Evolutionary conservation across 2,113 vertebrate species (phyloP), one percentile per base, ranked within the genome.

Genomic region (Esox niger): DNA sequence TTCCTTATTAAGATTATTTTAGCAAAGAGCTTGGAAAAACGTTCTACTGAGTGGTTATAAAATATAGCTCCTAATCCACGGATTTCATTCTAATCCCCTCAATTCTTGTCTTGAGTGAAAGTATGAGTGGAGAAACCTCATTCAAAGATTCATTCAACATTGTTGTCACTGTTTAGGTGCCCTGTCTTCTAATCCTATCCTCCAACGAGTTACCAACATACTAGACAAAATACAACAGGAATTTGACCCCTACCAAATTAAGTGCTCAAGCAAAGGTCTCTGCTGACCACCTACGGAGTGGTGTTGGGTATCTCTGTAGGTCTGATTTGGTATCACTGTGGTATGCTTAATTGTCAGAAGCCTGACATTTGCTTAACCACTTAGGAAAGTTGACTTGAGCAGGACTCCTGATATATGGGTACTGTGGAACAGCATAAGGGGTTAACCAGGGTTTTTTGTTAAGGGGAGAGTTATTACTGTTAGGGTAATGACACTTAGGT

Each of bases 31-130:
- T 25, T 69, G 27, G 68, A 77, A 65, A 54, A 71, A 62, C 7
- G 1, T 43, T 43, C 38, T 17, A 4, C 38, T 17, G 38, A 43
- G 17, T 15, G 17, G 15, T 17, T 4, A 43, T 17, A 4, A 43
- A 17, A 43, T 43, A 43, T 43, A 15, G 38, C 38, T 43, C 38
- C 17, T 15, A 65, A 31, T 65, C 56, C 9, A n/a, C 79, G 61
- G 76, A 47, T 69, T 76, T 68, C n/a, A 75, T 71, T 79, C 84
- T 74, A 56, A 69, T 77, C 64, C 65, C 43, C 35, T 9, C 27
- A 31, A 2, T 59, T 23, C 33, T 57, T 46, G 46, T 65, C 32
- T 60, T 3, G 31, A 69, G 73, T 75, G 63, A 79, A 27, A 47
- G 73, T 35, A 75, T 38, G 1, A 1, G 4, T 3, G n/a, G n/a